Evolutionary conservation across 1,140 invertebrate genomes (phyloP).

Genomic region (Drosophila bocki): DNA sequence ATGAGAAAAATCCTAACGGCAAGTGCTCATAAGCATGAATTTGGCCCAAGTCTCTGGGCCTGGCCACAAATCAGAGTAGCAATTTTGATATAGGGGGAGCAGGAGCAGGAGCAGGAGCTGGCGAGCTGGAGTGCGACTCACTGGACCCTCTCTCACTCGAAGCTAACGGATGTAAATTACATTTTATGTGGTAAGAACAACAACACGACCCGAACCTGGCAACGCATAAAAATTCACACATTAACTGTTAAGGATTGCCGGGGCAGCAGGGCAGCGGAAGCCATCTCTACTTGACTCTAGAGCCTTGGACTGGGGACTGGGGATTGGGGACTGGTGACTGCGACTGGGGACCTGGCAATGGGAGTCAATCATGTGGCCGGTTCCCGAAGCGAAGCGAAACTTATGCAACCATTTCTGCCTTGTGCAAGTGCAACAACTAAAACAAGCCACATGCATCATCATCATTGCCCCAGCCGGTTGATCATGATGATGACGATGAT

Average conservation of each 20-base stretch:
- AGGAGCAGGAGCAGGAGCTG: not conserved
- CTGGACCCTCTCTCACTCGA: conserved; percentile 28
- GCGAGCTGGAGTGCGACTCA: not conserved
- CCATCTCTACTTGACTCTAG: conserved; percentile 34
- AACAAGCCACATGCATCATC: conserved; percentile 67
- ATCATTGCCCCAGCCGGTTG: conserved; percentile 28
- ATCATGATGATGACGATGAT: conserved; percentile 58
- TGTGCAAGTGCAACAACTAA: conserved; percentile 81
- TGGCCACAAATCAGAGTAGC: conserved; percentile 64
- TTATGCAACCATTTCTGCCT: conserved; percentile 78
- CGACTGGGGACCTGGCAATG: conserved; percentile 56
- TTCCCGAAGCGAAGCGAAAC: conserved; percentile 52
- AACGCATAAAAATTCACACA: conserved; percentile 84
- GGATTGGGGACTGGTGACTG: conserved; percentile 12
- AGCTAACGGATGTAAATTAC: conserved; percentile 83
- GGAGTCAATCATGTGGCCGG: conserved; percentile 76
- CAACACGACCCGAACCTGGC: conserved; percentile 73
- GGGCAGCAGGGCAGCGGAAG: conserved; percentile 11
- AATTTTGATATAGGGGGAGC: conserved; percentile 39
- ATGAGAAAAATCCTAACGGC: conserved; percentile 68
- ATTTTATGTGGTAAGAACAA: conserved; percentile 80
- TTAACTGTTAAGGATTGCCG: conserved; percentile 79
- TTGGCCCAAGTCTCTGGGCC: conserved; percentile 31
- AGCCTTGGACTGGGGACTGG: conserved; percentile 36
- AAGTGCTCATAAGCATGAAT: conserved; percentile 61